Evolutionary conservation across 2,113 vertebrate genomes (phyloP), one percentile per base, ranked within the genome.

Genomic region (Rhipidura dahli): DNA sequence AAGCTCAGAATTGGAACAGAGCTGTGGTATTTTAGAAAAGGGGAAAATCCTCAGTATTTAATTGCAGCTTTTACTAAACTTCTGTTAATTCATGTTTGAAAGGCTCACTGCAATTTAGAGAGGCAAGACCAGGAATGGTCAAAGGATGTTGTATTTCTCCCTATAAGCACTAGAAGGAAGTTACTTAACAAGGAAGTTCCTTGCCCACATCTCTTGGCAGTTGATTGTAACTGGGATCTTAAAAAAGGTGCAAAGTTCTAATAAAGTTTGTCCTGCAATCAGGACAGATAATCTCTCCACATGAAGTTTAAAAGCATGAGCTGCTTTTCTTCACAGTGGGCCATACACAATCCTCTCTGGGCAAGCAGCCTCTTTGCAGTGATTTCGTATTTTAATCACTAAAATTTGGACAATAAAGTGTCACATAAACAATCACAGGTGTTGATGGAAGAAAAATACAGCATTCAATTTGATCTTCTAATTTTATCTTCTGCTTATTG

Each of bases 271-370:
- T 69, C 54, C 75, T 82, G 70, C 65, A 66, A 4, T 61, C 47
- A 56, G 70, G 50, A 56, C 20, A 60, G 22, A 61, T 51, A 39
- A 71, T 66, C 18, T 56, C 56, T 77, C 23, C 11, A 50, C 6
- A 1, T 53, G 15, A 30, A 13, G 26, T 66, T 70, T 35, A 37
- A 70, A 35, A 61, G n/a, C 40, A 11, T 24, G 33, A 73, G 40
- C 30, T 69, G 44, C 50, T 73, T 73, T 78, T 82, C 50, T 78
- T 69, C 28, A 31, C n/a, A 56, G 19, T 3, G 33, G 51, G 44
- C 44, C 31, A 7, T 39, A 40, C 0, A 0, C 42, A 1, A 1
- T 40, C 26, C 45, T 73, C 39, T 76, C 49, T 19, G 56, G 73
- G n/a, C 65, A 86, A 66, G 28, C 60, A 68, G 57, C 77, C 37